phyloP scores from a whole-genome alignment of 2,113 vertebrate genomes.

The Pyxicephalus adspersus region DNA sequence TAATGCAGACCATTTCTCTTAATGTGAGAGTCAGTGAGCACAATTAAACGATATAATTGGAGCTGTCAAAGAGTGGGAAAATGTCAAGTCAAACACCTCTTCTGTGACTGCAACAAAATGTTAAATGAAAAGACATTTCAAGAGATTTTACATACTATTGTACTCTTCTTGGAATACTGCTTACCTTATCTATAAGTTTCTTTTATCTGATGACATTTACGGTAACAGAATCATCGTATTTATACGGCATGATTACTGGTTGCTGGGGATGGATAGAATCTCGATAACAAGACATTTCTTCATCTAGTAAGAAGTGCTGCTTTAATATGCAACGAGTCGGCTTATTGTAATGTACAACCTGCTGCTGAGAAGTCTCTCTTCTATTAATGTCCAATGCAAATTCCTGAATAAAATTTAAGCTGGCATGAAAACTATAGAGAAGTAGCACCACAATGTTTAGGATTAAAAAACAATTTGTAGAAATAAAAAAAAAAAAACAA shows the following conservation, averaged over 20 bases:
- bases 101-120: constrained; percentile 15
- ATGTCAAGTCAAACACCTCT: constrained; percentile 12
- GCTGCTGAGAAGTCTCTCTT: constrained; percentile 15
- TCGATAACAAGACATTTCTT: constrained; percentile 8
- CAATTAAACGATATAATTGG: constrained; percentile 5
- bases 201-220: constrained; percentile 52
- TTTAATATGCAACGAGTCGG: constrained; percentile 34
- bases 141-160: constrained; percentile 19
- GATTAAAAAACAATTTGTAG: too few relatives aligned
- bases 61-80: constrained; percentile 24
- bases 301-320: constrained; percentile 8
- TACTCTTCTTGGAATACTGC: background rate
- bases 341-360: constrained; percentile 20
- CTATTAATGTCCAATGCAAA: background rate
- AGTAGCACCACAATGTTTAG: too few relatives aligned
- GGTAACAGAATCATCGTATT: constrained; percentile 40
- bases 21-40: background rate
- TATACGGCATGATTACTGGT: constrained; percentile 27
- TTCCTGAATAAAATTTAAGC: constrained; percentile 1
- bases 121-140: constrained; percentile 32
- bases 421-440: background rate
- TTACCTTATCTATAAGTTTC: constrained; percentile 28
- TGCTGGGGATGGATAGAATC: constrained; percentile 13
- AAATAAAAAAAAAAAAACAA: too few relatives aligned
- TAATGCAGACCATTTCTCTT: background rate